Percentiles rank a stretch among this genome's conserved stretches.
These are phyloP conservation scores for Stratiolaelaps scimitus DNA, from an alignment of 1,140 invertebrate species.

Conservation along the genomic window DNA sequence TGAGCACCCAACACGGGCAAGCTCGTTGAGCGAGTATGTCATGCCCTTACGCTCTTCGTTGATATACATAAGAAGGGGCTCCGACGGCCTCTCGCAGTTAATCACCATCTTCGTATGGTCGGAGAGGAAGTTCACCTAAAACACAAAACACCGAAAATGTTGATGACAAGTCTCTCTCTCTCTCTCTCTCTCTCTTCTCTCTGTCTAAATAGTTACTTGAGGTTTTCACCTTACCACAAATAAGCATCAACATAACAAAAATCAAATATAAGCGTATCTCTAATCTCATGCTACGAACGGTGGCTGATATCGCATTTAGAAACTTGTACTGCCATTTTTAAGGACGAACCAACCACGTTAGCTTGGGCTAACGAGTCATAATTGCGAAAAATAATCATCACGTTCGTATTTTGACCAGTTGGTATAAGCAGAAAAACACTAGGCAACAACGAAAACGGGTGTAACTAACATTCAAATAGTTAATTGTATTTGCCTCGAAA, in stretches of 20 bases:
- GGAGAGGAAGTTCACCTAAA: constrained; percentile 52
- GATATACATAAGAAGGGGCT: constrained; percentile 48
- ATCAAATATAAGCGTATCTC: too few species aligned
- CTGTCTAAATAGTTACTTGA: too few species aligned
- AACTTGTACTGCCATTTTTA: too few species aligned
- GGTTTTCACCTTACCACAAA: too few species aligned
- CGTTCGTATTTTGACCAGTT: neutral
- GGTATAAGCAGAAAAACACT: neutral
- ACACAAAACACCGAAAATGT: constrained; percentile 29
- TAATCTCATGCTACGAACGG: too few species aligned
- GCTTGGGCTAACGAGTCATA: too few species aligned
- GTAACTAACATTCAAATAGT: constrained; percentile 22
- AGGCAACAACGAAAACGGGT: constrained; percentile 17
- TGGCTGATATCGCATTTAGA: too few species aligned
- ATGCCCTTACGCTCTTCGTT: constrained; percentile 48
- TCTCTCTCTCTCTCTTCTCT: too few species aligned
- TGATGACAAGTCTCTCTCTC: neutral
- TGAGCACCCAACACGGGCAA: constrained; percentile 49
- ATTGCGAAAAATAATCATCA: too few species aligned
- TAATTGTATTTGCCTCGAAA: too few species aligned
- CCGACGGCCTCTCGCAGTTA: constrained; percentile 35
- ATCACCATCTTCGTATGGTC: constrained; percentile 52
- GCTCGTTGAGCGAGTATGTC: constrained; percentile 49
- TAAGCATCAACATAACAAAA: too few species aligned
- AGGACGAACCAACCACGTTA: too few species aligned